These are phyloP conservation scores for Anastatus disparis DNA, from an alignment of 1,140 invertebrate genomes.

Conservation along the genomic window DNA sequence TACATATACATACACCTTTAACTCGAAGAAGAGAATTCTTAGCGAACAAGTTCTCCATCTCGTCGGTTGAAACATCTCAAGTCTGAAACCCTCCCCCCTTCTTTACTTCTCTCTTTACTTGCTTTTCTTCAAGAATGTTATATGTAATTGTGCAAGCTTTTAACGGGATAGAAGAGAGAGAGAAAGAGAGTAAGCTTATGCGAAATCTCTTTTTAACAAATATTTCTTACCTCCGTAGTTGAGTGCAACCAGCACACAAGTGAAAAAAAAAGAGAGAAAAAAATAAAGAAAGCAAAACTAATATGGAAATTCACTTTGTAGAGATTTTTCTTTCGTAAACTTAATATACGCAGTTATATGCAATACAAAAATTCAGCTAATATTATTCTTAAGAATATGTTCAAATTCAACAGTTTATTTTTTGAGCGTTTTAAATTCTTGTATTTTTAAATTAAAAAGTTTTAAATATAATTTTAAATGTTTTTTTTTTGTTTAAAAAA, in stretches of 20 bases:
- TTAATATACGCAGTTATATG: neutral
- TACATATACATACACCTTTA: no score
- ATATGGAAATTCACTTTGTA: neutral
- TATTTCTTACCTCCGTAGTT: neutral
- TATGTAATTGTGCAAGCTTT: conserved; percentile 28
- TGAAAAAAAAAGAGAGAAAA: no score
- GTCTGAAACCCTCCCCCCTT: no score
- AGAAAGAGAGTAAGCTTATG: neutral
- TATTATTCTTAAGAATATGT: no score
- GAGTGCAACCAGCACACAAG: neutral
- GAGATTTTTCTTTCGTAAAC: neutral
- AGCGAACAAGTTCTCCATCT: conserved; percentile 11
- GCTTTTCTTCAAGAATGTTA: conserved; percentile 14
- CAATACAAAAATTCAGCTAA: no score
- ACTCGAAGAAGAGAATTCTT: neutral
- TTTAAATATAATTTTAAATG: no score
- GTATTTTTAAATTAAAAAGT: no score
- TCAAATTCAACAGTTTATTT: no score
- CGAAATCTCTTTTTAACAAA: neutral
- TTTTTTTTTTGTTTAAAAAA: no score
- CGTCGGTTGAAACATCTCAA: conserved; percentile 5
- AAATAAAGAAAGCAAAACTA: neutral
- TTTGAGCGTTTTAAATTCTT: no score
- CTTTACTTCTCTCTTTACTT: no score
- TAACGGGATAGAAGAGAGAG: neutral